phyloP scores from a whole-genome alignment of 2,113 vertebrate genomes.

The Crypturellus undulatus region DNA sequence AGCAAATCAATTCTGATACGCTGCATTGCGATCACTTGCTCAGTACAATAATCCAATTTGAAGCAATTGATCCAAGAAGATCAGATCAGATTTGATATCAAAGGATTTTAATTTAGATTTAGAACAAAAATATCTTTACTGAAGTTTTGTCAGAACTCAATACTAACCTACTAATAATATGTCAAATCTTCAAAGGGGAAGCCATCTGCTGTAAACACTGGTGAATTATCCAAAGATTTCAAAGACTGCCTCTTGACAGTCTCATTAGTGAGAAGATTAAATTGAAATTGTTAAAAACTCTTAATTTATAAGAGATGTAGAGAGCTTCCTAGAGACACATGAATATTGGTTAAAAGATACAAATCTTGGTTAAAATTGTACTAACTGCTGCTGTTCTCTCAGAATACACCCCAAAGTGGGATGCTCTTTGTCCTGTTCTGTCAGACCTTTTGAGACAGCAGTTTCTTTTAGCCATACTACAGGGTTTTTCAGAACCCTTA shows the following conservation, averaged over 20 bases:
- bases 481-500: accelerated
- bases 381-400: neutral
- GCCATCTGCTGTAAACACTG: slow-evolving; percentile 23
- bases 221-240: slow-evolving; percentile 1
- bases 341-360: neutral
- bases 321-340: neutral
- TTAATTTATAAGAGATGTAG: neutral
- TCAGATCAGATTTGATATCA: slow-evolving; percentile 31
- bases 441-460: neutral
- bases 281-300: slow-evolving; percentile 1
- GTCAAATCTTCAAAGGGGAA: slow-evolving; percentile 27
- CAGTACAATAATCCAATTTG: slow-evolving; percentile 12
- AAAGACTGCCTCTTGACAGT: slow-evolving; percentile 10
- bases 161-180: slow-evolving; percentile 25
- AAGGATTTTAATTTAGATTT: slow-evolving; percentile 37
- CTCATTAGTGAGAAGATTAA: slow-evolving; percentile 11
- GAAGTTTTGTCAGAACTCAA: slow-evolving; percentile 29
- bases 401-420: neutral
- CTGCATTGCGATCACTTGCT: neutral
- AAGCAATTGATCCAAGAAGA: slow-evolving; percentile 20
- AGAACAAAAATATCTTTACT: slow-evolving; percentile 29
- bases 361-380: neutral
- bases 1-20: slow-evolving; percentile 32
- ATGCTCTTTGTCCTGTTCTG: accelerated
- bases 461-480: neutral